Conservation (phyloP, 64 coral and sea anemone species). For the Montipora capricornis region DNA sequence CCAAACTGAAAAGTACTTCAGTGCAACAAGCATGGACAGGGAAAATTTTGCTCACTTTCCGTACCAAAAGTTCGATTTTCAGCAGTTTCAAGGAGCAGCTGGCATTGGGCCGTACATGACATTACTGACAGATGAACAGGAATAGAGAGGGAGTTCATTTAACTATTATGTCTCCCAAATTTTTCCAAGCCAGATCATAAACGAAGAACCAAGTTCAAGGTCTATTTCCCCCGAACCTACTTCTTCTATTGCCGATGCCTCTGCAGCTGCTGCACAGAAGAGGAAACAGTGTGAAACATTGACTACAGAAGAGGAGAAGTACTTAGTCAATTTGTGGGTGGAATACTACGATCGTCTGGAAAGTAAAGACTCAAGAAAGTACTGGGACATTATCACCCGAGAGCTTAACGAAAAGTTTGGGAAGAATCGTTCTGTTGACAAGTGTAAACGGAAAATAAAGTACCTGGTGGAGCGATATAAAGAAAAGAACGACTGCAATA, state of each 20-base stretch:
- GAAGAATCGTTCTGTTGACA: constrained; percentile 57
- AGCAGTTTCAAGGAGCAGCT: too few species aligned
- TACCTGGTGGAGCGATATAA: constrained; percentile 72
- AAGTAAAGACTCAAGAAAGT: constrained; percentile 45
- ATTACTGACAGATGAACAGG: too few species aligned
- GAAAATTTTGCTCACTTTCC: too few species aligned
- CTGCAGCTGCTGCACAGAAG: not conserved
- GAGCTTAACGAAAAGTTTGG: constrained; percentile 59
- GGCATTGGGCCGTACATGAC: too few species aligned
- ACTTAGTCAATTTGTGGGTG: constrained; percentile 67
- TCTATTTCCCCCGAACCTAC: not conserved
- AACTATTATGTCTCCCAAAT: not conserved
- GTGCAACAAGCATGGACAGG: too few species aligned
- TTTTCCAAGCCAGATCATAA: not conserved
- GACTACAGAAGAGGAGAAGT: constrained; percentile 47
- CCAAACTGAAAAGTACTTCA: too few species aligned
- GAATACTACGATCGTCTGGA: constrained; percentile 52
- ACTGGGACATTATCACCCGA: constrained; percentile 37
- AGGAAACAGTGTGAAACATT: constrained; percentile 56
- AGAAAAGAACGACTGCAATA: constrained; percentile 72
- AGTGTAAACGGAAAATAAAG: constrained; percentile 56
- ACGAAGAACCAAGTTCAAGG: not conserved
- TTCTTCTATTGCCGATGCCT: not conserved
- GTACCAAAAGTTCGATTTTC: too few species aligned
- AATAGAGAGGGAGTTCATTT: too few species aligned